Evolutionary conservation across 2,888 invertebrate genomes (phyloP).

Genomic region (Drosophila conformis): DNA sequence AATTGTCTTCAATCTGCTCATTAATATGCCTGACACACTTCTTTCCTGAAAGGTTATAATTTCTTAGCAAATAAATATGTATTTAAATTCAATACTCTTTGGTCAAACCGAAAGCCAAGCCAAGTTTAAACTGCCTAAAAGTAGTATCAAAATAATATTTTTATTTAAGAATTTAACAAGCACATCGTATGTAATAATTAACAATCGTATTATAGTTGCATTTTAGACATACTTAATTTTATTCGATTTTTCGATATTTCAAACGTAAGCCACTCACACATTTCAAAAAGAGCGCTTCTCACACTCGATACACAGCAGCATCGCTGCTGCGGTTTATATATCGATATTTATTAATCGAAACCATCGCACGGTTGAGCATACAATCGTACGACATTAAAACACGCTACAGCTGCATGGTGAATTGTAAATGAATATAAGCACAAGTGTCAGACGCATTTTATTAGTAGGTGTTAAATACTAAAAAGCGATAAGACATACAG

Average conservation of each 20-base stretch:
- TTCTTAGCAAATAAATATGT: constrained; percentile 3
- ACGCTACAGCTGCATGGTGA: constrained; percentile 8
- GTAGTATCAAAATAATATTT: not conserved
- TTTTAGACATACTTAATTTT: constrained; percentile 1
- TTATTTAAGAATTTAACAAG: not conserved
- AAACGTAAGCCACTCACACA: not conserved
- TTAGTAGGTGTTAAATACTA: constrained; percentile 3
- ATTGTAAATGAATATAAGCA: not conserved
- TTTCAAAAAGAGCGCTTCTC: constrained; percentile 31
- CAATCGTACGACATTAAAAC: not conserved
- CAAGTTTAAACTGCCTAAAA: not conserved
- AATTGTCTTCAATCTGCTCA: constrained; percentile 39
- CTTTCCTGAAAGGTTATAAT: constrained; percentile 48
- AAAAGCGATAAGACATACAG: not conserved
- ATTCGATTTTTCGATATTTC: not conserved
- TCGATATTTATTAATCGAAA: constrained; percentile 26
- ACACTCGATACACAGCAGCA: not conserved
- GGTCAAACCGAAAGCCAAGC: not conserved
- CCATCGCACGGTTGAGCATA: not conserved
- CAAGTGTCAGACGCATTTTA: too few relatives aligned
- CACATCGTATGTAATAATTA: too few relatives aligned
- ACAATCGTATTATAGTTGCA: not conserved
- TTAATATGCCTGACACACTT: constrained; percentile 67
- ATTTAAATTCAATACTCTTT: not conserved
- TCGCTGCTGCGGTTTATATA: constrained; percentile 1